Percentiles rank a stretch among this genome's conserved stretches.
These are phyloP conservation scores for Steinernema hermaphroditum DNA, from an alignment of 2,888 invertebrate species.

Conservation along the genomic window DNA sequence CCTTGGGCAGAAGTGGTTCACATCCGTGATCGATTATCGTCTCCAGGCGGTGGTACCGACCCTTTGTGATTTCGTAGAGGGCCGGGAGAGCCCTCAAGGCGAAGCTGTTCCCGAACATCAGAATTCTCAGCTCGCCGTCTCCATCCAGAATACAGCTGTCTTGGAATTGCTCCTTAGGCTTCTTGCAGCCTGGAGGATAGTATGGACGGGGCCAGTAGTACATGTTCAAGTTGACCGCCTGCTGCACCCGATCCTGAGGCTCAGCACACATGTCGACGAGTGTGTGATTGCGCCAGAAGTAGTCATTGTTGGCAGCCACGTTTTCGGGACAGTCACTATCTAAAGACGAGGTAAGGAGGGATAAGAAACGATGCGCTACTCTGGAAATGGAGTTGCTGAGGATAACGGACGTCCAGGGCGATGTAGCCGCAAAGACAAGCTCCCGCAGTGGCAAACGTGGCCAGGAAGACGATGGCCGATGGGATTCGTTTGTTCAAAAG, in stretches of 20 bases:
- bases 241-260: neutral
- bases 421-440: neutral
- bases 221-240: neutral
- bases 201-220: neutral
- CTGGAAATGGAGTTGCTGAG: neutral
- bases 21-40: neutral
- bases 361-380: no score
- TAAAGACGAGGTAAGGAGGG: no score
- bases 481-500: neutral
- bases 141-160: neutral
- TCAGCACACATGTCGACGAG: neutral
- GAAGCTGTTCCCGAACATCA: neutral
- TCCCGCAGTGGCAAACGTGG: neutral
- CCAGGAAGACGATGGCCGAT: neutral
- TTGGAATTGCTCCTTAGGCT: neutral
- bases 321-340: neutral
- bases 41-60: neutral
- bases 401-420: neutral
- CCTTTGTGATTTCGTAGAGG: neutral
- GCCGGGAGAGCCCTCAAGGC: neutral
- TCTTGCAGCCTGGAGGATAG: neutral
- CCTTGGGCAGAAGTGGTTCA: neutral
- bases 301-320: neutral
- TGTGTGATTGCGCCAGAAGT: neutral
- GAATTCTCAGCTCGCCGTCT: neutral